A percentile compares a stretch with the other conserved stretches of the same genome.
phyloP scores from a whole-genome alignment of 2,888 invertebrate species.

The Platerodrilus igneus region DNA sequence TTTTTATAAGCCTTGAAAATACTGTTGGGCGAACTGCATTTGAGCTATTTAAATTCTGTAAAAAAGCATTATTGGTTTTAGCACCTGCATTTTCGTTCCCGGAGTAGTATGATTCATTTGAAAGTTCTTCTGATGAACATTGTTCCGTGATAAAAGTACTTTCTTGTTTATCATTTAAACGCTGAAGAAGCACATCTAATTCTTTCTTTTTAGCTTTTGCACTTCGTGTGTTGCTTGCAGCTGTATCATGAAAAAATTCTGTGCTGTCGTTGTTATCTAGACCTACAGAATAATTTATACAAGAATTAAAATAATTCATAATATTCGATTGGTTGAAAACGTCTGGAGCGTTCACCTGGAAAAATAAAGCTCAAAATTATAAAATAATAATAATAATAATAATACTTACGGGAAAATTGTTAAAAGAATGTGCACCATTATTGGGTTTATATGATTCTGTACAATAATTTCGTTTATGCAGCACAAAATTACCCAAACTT shows the following conservation, averaged over 20 bases:
- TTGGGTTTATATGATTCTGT: slow-evolving; percentile 50
- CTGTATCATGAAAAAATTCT: too few relatives aligned
- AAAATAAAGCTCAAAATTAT: too few relatives aligned
- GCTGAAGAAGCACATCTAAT: slow-evolving; percentile 30
- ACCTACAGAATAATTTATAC: too few relatives aligned
- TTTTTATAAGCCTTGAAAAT: slow-evolving; percentile 38
- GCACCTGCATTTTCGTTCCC: slow-evolving; percentile 13
- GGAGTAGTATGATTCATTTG: slow-evolving; percentile 21
- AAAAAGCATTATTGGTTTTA: slow-evolving; percentile 38
- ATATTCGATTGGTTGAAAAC: too few relatives aligned
- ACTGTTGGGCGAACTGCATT: slow-evolving; percentile 62
- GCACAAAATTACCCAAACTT: slow-evolving; percentile 81
- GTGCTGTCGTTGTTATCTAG: too few relatives aligned
- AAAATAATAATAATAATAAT: too few relatives aligned
- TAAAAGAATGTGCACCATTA: too few relatives aligned
- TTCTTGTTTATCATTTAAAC: slow-evolving; percentile 35
- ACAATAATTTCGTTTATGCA: slow-evolving; percentile 85
- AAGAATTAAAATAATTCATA: too few relatives aligned
- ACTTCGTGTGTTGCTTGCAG: too few relatives aligned
- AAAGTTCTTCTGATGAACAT: slow-evolving; percentile 32
- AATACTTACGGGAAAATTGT: too few relatives aligned
- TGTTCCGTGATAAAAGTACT: slow-evolving; percentile 33
- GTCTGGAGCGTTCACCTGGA: too few relatives aligned
- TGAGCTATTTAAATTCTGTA: slow-evolving; percentile 57
- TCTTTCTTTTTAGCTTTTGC: slow-evolving; percentile 11